Evolutionary conservation across 2,797 vertebrate species (phyloP).

Genomic region (Eulemur mongoz): DNA sequence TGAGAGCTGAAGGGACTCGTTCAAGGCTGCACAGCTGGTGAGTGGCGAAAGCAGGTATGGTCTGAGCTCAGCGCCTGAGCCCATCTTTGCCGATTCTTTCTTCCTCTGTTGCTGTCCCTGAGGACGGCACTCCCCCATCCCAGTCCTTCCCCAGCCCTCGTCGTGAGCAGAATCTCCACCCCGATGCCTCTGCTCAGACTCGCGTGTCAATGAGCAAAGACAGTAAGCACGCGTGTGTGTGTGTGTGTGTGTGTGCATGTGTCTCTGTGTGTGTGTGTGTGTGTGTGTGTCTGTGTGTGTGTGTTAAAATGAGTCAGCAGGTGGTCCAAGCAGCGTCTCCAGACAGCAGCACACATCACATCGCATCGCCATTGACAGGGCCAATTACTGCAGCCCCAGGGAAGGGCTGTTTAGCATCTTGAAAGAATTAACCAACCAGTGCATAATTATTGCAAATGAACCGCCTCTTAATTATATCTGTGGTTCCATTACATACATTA

Average conservation of each 20-base stretch:
- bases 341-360: background rate
- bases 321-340: conserved; percentile 46
- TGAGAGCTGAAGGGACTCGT: background rate
- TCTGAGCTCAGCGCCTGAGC: fast-evolving
- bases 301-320: conserved; percentile 42
- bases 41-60: background rate
- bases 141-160: background rate
- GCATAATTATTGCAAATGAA: conserved; percentile 42
- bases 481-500: conserved; percentile 8
- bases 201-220: conserved; percentile 27
- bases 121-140: background rate
- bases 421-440: conserved; percentile 56
- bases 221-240: fast-evolving
- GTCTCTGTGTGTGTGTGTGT: background rate
- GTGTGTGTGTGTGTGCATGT: too few relatives aligned
- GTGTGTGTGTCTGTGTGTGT: background rate
- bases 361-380: background rate
- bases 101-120: background rate
- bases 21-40: background rate
- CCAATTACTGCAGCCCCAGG: conserved; percentile 47
- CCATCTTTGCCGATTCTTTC: fast-evolving
- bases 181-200: background rate
- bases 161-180: background rate
- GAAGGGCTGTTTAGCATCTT: conserved; percentile 71
- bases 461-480: conserved; percentile 52